Evolutionary conservation across 1,140 invertebrate species (phyloP).

Genomic region (Elysia chlorotica): DNA sequence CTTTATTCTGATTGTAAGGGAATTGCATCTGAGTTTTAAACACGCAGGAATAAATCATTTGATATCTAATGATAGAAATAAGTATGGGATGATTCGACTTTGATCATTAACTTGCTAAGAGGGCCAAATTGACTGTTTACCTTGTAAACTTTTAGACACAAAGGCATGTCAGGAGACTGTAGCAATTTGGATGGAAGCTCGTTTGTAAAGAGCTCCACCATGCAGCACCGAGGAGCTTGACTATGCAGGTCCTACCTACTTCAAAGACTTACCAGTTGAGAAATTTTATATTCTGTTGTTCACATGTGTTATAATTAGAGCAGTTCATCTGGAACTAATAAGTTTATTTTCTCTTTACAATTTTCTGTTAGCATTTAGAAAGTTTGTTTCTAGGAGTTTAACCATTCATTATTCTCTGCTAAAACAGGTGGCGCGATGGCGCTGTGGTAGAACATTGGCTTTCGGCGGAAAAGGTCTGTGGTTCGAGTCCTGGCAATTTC

Average conservation of each 20-base stretch:
- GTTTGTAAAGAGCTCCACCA: background rate
- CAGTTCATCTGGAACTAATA: background rate
- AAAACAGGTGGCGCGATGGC: too few relatives aligned
- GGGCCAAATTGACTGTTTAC: background rate
- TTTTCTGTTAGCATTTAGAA: background rate
- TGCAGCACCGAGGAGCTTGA: background rate
- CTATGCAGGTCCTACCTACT: constrained; percentile 3
- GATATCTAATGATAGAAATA: background rate
- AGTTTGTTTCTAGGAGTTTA: background rate
- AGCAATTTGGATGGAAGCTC: background rate
- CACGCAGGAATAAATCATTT: background rate
- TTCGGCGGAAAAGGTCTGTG: too few relatives aligned
- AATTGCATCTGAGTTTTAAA: background rate
- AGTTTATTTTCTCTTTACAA: background rate
- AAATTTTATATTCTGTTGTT: constrained; percentile 10
- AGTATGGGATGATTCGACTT: background rate
- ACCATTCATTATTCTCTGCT: background rate
- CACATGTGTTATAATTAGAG: constrained; percentile 5
- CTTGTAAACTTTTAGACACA: background rate
- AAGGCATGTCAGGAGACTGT: background rate
- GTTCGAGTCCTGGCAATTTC: too few relatives aligned
- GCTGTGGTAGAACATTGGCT: too few relatives aligned
- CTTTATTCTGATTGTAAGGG: background rate
- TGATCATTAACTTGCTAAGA: background rate
- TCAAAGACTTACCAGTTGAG: background rate